Conservation (phyloP, 2,888 invertebrate genomes). For the Salticus scenicus region DNA sequence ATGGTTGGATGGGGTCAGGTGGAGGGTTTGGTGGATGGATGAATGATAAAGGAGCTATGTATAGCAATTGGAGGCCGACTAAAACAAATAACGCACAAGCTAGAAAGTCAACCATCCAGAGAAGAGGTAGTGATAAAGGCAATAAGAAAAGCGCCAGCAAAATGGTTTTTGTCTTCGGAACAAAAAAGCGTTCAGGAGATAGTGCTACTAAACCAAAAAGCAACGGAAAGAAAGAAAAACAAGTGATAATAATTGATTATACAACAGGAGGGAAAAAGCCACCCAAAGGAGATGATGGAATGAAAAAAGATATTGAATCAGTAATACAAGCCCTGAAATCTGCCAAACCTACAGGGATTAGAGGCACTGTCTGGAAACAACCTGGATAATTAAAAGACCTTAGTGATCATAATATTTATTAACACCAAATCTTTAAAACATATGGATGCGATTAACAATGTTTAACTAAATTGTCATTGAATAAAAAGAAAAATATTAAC, state of each 20-base stretch:
- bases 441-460: too few species aligned
- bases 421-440: too few species aligned
- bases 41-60: constrained; percentile 45
- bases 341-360: constrained; percentile 36
- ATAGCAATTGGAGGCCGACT: constrained; percentile 48
- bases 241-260: constrained; percentile 61
- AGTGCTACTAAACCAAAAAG: not conserved
- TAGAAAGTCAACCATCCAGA: constrained; percentile 19
- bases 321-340: constrained; percentile 56
- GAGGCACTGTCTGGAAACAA: constrained; percentile 32
- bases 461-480: too few species aligned
- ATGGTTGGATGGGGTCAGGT: constrained; percentile 64
- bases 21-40: constrained; percentile 57
- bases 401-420: too few species aligned
- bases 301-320: constrained; percentile 59
- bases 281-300: constrained; percentile 42
- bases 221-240: constrained; percentile 35
- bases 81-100: constrained; percentile 23
- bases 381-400: not conserved
- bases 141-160: constrained; percentile 44
- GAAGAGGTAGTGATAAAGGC: not conserved
- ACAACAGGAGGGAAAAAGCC: constrained; percentile 31
- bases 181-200: constrained; percentile 16
- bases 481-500: too few species aligned
- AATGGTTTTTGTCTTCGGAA: constrained; percentile 50